Conservation (phyloP, 2,797 vertebrate species). For the Champsocephalus esox region DNA sequence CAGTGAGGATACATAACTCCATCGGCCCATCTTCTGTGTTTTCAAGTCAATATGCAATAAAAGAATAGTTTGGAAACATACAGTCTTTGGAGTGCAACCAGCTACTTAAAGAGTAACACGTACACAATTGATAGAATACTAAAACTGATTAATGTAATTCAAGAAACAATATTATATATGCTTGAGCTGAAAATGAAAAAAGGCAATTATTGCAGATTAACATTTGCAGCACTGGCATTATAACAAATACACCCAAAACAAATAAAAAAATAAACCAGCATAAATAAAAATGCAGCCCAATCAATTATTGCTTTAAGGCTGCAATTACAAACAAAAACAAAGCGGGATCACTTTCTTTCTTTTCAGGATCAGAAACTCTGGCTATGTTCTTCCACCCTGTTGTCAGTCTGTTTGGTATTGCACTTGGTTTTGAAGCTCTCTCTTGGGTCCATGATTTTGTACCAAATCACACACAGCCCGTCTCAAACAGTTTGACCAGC, state of each 20-base stretch:
- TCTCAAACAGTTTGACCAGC: constrained; percentile 87
- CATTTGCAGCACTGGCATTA: constrained; percentile 21
- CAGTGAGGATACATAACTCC: constrained; percentile 71
- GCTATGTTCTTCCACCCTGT: constrained; percentile 1
- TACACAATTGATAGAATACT: constrained; percentile 5
- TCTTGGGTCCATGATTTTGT: background rate
- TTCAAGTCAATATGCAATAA: background rate
- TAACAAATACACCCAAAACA: constrained; percentile 33
- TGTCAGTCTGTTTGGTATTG: constrained; percentile 1
- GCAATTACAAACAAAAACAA: constrained; percentile 23
- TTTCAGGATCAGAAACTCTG: constrained; percentile 8
- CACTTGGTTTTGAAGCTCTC: constrained; percentile 8
- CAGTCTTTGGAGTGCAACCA: constrained; percentile 23
- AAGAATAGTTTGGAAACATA: constrained; percentile 1
- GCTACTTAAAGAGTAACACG: constrained; percentile 27
- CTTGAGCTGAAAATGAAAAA: constrained; percentile 18
- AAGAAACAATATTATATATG: constrained; percentile 24
- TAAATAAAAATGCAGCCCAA: constrained; percentile 9
- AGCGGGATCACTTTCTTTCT: constrained; percentile 19
- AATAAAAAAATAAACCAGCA: constrained; percentile 24
- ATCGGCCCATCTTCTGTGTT: constrained; percentile 8
- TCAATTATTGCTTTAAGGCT: constrained; percentile 4
- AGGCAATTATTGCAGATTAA: background rate
- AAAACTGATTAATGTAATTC: constrained; percentile 8
- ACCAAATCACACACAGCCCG: constrained; percentile 75